A percentile compares a stretch with the other conserved stretches of the same genome.
These are phyloP conservation scores for Trididemnum nubilum DNA, from an alignment of 23 tunicate species.

Conservation along the genomic window DNA sequence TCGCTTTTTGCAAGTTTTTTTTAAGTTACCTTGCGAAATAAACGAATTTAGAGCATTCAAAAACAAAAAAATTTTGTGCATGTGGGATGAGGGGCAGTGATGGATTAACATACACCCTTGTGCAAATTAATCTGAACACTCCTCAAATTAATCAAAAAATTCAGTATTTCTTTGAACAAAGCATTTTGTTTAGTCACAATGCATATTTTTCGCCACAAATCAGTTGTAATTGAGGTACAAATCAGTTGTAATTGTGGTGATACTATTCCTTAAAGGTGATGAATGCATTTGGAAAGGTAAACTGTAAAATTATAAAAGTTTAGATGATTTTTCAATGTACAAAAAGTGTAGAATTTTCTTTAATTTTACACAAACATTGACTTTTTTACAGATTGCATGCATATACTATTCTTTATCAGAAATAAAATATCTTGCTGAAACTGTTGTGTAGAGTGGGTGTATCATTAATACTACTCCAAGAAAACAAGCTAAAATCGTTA, in stretches of 20 bases:
- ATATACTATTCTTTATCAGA: neutral
- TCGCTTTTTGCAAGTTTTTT: too few species aligned
- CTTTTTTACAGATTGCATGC: neutral
- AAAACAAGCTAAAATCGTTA: constrained; percentile 15
- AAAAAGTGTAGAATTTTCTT: constrained; percentile 11
- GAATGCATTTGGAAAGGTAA: neutral
- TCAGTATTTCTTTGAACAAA: constrained; percentile 10
- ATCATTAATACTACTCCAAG: constrained; percentile 23
- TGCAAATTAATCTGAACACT: constrained; percentile 30
- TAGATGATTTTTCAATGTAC: neutral
- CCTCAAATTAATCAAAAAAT: constrained; percentile 22
- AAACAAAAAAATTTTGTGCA: too few species aligned
- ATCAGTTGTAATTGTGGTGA: constrained; percentile 14
- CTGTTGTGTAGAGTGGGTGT: neutral
- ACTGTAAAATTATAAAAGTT: neutral
- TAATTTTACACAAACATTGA: neutral
- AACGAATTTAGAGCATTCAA: too few species aligned
- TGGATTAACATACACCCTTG: too few species aligned
- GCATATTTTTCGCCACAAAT: constrained; percentile 16
- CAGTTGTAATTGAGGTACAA: neutral
- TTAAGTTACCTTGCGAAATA: too few species aligned
- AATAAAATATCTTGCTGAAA: neutral
- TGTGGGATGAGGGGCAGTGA: too few species aligned
- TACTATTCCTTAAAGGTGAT: constrained; percentile 9
- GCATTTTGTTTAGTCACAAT: constrained; percentile 24